These are phyloP conservation scores for Alligator mississippiensis DNA, from an alignment of 2,113 vertebrate genomes.

Conservation along the genomic window DNA sequence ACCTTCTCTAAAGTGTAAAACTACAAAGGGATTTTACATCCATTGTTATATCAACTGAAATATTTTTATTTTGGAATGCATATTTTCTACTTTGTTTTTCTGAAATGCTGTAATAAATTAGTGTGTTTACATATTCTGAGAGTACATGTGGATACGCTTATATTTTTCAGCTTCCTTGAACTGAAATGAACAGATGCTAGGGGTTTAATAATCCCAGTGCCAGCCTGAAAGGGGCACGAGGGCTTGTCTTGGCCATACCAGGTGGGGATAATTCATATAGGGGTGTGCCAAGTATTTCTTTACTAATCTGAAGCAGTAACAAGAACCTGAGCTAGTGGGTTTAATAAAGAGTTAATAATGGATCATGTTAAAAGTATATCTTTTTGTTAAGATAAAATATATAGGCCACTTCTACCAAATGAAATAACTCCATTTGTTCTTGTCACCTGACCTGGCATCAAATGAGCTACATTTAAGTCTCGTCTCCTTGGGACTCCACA, in stretches of 20 bases:
- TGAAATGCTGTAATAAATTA: constrained; percentile 2
- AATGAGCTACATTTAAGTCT: not conserved
- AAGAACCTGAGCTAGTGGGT: not conserved
- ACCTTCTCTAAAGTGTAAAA: not conserved
- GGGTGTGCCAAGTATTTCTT: not conserved
- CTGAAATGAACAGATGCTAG: constrained; percentile 42
- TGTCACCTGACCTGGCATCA: not conserved
- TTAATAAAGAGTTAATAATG: not conserved
- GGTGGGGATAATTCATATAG: constrained; percentile 2
- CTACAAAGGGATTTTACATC: not conserved
- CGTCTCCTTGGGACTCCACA: not conserved
- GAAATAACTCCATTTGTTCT: not conserved
- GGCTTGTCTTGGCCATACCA: constrained; percentile 18
- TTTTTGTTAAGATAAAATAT: not conserved
- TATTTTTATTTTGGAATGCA: not conserved
- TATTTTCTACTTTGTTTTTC: not conserved
- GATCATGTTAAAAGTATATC: not conserved
- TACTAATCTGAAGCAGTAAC: not conserved
- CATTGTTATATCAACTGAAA: not conserved
- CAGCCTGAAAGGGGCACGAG: constrained; percentile 50
- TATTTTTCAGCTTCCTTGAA: constrained; percentile 3
- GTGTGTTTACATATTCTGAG: not conserved
- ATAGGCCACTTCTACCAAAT: not conserved
- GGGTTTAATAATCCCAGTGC: constrained; percentile 18
- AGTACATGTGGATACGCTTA: not conserved